Conservation (phyloP, 2,113 vertebrate species). For the Trinectes maculatus region DNA sequence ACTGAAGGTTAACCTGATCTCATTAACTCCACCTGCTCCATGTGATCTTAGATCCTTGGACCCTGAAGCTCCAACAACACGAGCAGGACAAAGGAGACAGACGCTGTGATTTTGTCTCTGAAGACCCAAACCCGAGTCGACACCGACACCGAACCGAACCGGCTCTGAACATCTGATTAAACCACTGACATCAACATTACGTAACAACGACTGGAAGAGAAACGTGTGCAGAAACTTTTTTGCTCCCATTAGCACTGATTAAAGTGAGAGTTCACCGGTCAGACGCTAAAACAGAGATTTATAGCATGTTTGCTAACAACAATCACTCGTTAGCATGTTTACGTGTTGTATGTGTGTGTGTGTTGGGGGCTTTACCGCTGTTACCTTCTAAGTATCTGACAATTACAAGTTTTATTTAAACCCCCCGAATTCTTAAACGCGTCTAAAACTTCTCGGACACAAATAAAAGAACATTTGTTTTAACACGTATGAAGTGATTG, state of each 20-base stretch:
- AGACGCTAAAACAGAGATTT: not conserved
- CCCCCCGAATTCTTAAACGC: not conserved
- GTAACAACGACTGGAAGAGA: slow-evolving; percentile 34
- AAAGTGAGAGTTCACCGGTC: not conserved
- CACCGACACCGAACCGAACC: too few relatives aligned
- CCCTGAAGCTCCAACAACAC: not conserved
- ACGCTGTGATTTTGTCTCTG: slow-evolving; percentile 39
- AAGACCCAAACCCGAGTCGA: not conserved
- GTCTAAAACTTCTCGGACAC: not conserved
- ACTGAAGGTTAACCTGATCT: slow-evolving; percentile 29
- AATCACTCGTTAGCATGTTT: not conserved
- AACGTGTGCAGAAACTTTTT: slow-evolving; percentile 1
- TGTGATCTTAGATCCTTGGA: slow-evolving; percentile 10
- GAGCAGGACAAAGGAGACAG: slow-evolving; percentile 11
- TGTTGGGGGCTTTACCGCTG: not conserved
- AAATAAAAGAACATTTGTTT: too few relatives aligned
- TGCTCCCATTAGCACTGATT: not conserved
- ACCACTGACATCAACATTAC: slow-evolving; percentile 53
- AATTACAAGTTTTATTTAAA: slow-evolving; percentile 3
- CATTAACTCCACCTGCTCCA: slow-evolving; percentile 38
- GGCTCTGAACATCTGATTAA: too few relatives aligned
- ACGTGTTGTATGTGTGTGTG: too few relatives aligned
- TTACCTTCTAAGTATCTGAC: not conserved
- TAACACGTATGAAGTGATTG: too few relatives aligned
- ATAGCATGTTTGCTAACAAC: slow-evolving; percentile 24